Conservation (phyloP, 2,797 vertebrate genomes). For the Aulostomus chinensis region DNA sequence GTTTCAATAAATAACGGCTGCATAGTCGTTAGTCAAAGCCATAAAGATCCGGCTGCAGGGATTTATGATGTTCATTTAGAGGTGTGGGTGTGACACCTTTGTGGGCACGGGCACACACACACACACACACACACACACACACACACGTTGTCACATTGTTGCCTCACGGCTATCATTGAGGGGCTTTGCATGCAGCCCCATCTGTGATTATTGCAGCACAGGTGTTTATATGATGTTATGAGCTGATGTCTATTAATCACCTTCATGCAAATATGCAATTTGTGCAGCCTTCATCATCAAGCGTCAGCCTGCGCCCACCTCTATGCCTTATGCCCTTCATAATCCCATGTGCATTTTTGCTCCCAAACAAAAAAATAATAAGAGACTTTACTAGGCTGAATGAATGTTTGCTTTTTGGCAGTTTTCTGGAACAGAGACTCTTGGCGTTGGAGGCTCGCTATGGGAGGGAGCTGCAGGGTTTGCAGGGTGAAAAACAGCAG, state of each 20-base stretch:
- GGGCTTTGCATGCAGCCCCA: constrained; percentile 53
- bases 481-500: constrained; percentile 80
- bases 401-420: constrained; percentile 39
- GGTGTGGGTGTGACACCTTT: constrained; percentile 32
- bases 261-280: constrained; percentile 43
- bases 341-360: not conserved
- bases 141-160: constrained; percentile 55
- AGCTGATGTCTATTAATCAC: constrained; percentile 51
- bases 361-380: no score
- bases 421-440: constrained; percentile 83
- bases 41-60: constrained; percentile 72
- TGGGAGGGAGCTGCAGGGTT: constrained; percentile 72
- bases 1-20: constrained; percentile 78
- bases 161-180: constrained; percentile 62
- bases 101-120: constrained; percentile 15
- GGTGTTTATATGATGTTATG: constrained; percentile 65
- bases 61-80: constrained; percentile 77
- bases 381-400: not conserved
- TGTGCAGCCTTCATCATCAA: constrained; percentile 23
- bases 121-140: constrained; percentile 19
- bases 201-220: constrained; percentile 65
- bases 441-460: constrained; percentile 78
- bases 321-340: not conserved
- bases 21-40: constrained; percentile 73
- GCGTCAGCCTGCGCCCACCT: constrained; percentile 1